Evolutionary conservation across 2,888 invertebrate species (phyloP).

Genomic region (Tenthredo notha): DNA sequence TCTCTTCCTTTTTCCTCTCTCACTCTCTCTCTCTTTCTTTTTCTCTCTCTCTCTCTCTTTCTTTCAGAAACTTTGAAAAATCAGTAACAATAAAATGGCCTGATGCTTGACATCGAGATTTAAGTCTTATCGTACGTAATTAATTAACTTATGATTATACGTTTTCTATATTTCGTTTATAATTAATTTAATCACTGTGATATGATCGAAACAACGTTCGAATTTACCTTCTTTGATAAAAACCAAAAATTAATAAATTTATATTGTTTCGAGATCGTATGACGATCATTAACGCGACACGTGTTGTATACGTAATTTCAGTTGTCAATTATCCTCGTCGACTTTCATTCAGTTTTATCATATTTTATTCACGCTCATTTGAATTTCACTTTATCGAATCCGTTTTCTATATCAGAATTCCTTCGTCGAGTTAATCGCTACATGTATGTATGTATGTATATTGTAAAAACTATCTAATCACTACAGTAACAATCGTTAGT

Average conservation of each 20-base stretch:
- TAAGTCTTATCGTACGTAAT: constrained; percentile 53
- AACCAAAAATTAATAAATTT: not conserved
- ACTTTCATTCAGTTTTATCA: not conserved
- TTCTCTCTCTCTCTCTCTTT: not conserved
- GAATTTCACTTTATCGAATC: not conserved
- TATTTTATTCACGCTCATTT: not conserved
- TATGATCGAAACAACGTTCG: constrained; percentile 43
- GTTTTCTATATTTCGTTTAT: not conserved
- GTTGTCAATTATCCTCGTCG: not conserved
- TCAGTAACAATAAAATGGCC: constrained; percentile 52
- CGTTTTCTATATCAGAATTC: not conserved
- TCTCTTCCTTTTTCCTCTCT: not conserved
- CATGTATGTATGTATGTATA: not conserved
- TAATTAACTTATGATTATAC: constrained; percentile 33
- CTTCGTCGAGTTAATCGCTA: not conserved
- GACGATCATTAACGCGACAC: not conserved
- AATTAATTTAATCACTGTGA: constrained; percentile 37
- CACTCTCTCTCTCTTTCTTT: not conserved
- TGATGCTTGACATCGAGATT: constrained; percentile 63
- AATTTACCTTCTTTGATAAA: not conserved
- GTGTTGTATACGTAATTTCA: not conserved
- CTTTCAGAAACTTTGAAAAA: not conserved
- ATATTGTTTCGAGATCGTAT: constrained; percentile 2
- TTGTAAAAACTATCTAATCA: constrained; percentile 50
- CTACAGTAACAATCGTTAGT: constrained; percentile 49